Conservation (phyloP, 2,888 invertebrate species). For the Blastobasis lacticolella region DNA sequence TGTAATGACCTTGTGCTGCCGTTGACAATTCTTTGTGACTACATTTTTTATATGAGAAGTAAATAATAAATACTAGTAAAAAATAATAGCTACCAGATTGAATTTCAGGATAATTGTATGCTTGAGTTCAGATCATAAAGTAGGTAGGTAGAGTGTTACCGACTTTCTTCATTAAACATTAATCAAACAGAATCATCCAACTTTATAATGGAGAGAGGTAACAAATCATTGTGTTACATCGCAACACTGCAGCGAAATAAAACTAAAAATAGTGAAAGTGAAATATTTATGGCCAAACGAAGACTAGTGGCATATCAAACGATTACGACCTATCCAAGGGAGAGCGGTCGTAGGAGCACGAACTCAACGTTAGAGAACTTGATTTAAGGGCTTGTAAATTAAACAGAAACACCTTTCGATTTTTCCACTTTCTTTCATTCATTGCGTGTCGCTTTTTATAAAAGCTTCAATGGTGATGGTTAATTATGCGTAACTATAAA, state of each 20-base stretch:
- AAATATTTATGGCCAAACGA: constrained; percentile 39
- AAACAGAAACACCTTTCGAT: constrained; percentile 43
- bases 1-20: too few relatives aligned
- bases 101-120: too few relatives aligned
- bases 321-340: constrained; percentile 33
- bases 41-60: too few relatives aligned
- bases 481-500: constrained; percentile 18
- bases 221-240: constrained; percentile 3
- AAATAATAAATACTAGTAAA: too few relatives aligned
- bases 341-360: constrained; percentile 13
- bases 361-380: constrained; percentile 25
- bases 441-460: constrained; percentile 24
- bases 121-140: too few relatives aligned
- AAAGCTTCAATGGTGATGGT: constrained; percentile 30
- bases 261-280: constrained; percentile 39
- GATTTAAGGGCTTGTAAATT: constrained; percentile 57
- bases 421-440: constrained; percentile 42
- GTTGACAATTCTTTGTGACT: too few relatives aligned
- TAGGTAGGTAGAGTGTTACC: too few relatives aligned
- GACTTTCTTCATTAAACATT: too few relatives aligned
- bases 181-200: too few relatives aligned
- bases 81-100: too few relatives aligned
- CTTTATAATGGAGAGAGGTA: neutral
- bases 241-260: constrained; percentile 9
- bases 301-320: constrained; percentile 27